Evolutionary conservation across 2,888 invertebrate species (phyloP).

Genomic region (Drosophila macrospina): DNA sequence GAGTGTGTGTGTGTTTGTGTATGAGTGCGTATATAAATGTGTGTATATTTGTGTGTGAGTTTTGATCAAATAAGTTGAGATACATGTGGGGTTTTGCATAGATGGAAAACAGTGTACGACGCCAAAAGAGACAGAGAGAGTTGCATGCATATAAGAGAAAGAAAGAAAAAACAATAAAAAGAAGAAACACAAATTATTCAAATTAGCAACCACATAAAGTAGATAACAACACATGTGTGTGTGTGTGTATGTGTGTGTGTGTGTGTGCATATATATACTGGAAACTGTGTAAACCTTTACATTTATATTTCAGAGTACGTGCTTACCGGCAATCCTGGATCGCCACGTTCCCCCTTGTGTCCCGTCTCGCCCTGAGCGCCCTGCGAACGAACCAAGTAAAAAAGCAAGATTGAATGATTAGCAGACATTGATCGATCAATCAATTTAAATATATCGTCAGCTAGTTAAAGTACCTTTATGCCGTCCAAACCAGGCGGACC

Average conservation of each 20-base stretch:
- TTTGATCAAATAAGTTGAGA: conserved; percentile 37
- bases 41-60: conserved; percentile 19
- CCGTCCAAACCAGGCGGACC: conserved; percentile 97
- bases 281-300: conserved; percentile 22
- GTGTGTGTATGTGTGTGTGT: conserved; percentile 18
- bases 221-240: conserved; percentile 35
- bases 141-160: conserved; percentile 65
- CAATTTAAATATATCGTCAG: neutral
- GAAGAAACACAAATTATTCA: conserved; percentile 72
- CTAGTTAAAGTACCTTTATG: conserved; percentile 91
- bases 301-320: neutral
- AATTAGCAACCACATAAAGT: conserved; percentile 71
- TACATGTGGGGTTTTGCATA: conserved; percentile 41
- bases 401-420: neutral
- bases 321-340: conserved; percentile 96
- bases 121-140: conserved; percentile 46
- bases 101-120: conserved; percentile 50
- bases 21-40: conserved; percentile 16
- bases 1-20: conserved; percentile 11
- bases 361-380: conserved; percentile 97
- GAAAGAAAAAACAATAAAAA: conserved; percentile 44
- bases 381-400: conserved; percentile 86
- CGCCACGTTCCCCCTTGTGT: conserved; percentile 95
- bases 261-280: conserved; percentile 16
- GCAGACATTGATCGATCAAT: conserved; percentile 9